Percentiles rank a stretch among this genome's conserved stretches.
These are phyloP conservation scores for Brachyistius frenatus DNA, from an alignment of 2,113 vertebrate genomes.

Conservation along the genomic window DNA sequence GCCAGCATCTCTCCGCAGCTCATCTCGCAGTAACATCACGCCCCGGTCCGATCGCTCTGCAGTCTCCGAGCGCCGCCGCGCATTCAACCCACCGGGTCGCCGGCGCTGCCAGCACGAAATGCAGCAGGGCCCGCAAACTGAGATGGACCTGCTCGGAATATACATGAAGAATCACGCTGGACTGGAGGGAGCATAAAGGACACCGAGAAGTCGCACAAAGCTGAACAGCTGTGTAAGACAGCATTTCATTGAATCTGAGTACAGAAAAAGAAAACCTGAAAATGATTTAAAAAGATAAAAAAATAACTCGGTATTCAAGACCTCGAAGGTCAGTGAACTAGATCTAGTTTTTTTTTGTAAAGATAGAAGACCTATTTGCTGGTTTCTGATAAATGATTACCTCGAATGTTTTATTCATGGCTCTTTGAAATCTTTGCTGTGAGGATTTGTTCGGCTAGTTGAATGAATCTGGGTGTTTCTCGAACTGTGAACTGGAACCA, in stretches of 20 bases:
- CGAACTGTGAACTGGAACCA: neutral
- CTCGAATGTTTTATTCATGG: neutral
- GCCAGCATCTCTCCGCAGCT: slow-evolving; percentile 29
- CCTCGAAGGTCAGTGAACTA: too few species aligned
- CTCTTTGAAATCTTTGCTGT: neutral
- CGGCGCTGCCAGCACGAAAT: neutral
- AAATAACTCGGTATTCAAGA: neutral
- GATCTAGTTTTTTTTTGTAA: neutral
- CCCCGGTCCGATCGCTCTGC: slow-evolving; percentile 20
- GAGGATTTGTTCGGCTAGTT: neutral
- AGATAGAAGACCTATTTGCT: neutral
- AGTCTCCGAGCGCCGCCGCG: slow-evolving; percentile 15
- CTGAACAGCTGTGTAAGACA: neutral
- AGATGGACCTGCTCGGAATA: slow-evolving; percentile 10
- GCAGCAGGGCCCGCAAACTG: neutral
- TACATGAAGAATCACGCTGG: neutral
- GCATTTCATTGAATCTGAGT: neutral
- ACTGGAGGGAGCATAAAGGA: neutral
- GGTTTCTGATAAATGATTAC: neutral
- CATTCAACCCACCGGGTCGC: slow-evolving; percentile 1
- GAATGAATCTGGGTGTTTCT: neutral
- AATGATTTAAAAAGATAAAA: too few species aligned
- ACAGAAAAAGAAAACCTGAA: too few species aligned
- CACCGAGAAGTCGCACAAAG: neutral
- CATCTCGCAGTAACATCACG: slow-evolving; percentile 51